Percentiles rank a stretch among this genome's conserved stretches.
phyloP scores from a whole-genome alignment of 2,113 vertebrate species.

The Grus americana region DNA sequence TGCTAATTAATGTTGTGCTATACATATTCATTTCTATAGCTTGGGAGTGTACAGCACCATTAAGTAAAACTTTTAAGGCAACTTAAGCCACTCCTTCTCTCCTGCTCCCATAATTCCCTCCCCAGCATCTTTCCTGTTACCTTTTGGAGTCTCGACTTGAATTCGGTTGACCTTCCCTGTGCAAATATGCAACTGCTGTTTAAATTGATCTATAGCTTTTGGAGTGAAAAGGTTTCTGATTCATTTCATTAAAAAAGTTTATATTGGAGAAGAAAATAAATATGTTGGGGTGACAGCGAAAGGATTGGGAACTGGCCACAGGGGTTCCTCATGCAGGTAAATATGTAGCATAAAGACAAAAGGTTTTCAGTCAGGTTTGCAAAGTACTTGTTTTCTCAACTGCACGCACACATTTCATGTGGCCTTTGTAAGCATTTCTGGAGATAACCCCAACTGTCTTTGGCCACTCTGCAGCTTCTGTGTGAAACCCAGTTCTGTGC shows the following conservation, averaged over 20 bases:
- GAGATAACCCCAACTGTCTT: not conserved
- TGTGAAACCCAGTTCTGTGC: not conserved
- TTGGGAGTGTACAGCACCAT: not conserved
- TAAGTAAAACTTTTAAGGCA: not conserved
- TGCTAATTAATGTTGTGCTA: slow-evolving; percentile 7
- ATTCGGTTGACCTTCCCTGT: not conserved
- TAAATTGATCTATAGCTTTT: not conserved
- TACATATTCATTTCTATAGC: slow-evolving; percentile 15
- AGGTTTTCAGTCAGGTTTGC: not conserved
- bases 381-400: not conserved
- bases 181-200: not conserved
- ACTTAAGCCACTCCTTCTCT: not conserved
- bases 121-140: not conserved
- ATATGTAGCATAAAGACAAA: not conserved
- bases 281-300: accelerated
- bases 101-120: not conserved
- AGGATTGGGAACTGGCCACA: not conserved
- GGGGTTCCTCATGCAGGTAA: not conserved
- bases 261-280: not conserved
- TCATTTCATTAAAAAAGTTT: not conserved
- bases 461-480: not conserved
- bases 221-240: not conserved
- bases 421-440: not conserved
- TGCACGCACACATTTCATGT: not conserved
- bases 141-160: not conserved